These are phyloP conservation scores for Coluber constrictor DNA, from an alignment of 2,797 vertebrate species.

Conservation along the genomic window DNA sequence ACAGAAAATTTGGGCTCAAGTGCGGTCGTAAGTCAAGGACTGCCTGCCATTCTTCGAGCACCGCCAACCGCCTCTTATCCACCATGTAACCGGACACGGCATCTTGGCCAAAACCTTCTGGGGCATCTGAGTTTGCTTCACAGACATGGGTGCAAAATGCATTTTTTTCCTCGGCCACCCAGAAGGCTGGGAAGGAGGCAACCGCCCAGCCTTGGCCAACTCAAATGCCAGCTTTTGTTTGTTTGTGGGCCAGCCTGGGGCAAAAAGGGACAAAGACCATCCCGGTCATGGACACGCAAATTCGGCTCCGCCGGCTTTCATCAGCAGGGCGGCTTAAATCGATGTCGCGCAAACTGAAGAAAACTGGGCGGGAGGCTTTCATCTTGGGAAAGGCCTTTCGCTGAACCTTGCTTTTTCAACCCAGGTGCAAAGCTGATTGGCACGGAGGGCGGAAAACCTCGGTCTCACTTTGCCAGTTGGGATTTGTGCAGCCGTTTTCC, in stretches of 20 bases:
- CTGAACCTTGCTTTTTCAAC: not conserved
- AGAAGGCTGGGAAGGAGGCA: not conserved
- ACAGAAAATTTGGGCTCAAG: not conserved
- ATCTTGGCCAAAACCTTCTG: not conserved
- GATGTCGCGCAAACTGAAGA: not conserved
- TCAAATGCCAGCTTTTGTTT: not conserved
- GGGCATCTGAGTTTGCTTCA: not conserved
- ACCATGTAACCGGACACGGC: too few species aligned
- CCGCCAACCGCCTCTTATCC: not conserved
- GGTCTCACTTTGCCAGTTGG: not conserved
- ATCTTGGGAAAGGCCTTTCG: not conserved
- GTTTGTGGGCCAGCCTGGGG: not conserved
- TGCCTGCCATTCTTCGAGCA: too few species aligned
- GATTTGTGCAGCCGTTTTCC: not conserved
- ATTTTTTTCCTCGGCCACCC: conserved; percentile 4
- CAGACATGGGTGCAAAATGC: not conserved
- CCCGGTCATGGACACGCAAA: not conserved
- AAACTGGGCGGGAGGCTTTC: not conserved
- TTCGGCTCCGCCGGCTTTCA: not conserved
- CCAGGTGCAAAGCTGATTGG: not conserved
- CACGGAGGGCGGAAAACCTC: not conserved
- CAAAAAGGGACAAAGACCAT: not conserved
- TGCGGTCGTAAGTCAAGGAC: not conserved
- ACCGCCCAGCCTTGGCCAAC: not conserved
- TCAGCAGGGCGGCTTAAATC: not conserved